Percentiles rank a stretch among this genome's conserved stretches.
These are phyloP conservation scores for Noctilio leporinus DNA, from an alignment of 2,113 vertebrate genomes.

Conservation along the genomic window DNA sequence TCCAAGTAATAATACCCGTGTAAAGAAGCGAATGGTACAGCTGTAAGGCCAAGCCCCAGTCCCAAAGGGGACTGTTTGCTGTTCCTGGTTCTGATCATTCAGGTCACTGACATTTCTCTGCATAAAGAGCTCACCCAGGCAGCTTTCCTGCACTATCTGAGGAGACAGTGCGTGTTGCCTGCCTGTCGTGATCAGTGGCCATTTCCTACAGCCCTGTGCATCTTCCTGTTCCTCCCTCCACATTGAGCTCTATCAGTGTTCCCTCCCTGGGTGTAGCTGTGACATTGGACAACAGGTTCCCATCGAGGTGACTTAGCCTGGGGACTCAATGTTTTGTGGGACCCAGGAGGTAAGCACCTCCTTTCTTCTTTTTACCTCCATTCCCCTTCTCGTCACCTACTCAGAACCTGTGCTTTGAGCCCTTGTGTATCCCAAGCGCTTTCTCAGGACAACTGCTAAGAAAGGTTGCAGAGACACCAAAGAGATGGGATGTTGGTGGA, in stretches of 20 bases:
- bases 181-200: background rate
- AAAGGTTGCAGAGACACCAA: rapidly evolving
- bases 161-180: background rate
- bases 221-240: background rate
- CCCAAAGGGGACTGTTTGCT: background rate
- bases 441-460: background rate
- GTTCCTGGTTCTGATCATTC: background rate
- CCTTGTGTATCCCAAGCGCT: background rate
- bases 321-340: background rate
- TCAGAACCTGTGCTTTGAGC: background rate
- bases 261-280: background rate
- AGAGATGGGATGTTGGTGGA: background rate
- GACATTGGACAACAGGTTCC: no score
- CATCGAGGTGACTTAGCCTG: background rate
- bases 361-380: no score
- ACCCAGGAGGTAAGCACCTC: rapidly evolving
- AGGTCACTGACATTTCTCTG: background rate
- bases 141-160: no score
- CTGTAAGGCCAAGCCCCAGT: background rate
- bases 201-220: background rate
- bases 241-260: rapidly evolving
- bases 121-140: background rate
- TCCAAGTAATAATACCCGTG: background rate
- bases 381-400: no score
- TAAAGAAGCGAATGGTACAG: background rate